These are phyloP conservation scores for Agrilus cyanescens DNA, from an alignment of 2,888 invertebrate genomes.

Conservation along the genomic window DNA sequence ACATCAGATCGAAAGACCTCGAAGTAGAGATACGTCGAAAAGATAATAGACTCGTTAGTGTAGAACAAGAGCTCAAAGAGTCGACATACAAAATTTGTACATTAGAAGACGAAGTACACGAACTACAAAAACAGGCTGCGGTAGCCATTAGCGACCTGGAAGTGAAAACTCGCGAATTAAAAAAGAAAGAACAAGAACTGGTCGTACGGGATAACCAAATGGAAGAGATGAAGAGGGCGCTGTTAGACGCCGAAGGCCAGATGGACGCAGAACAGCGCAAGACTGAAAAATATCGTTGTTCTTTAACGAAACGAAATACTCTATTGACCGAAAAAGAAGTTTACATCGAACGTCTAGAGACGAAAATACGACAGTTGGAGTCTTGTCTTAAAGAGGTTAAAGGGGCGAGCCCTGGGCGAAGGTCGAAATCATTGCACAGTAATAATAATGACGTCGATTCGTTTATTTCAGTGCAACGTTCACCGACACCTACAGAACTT, in stretches of 20 bases:
- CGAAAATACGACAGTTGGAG: constrained; percentile 26
- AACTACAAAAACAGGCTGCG: constrained; percentile 22
- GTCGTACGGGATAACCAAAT: constrained; percentile 14
- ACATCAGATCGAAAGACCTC: constrained; percentile 10
- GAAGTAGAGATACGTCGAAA: constrained; percentile 24
- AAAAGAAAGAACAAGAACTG: constrained; percentile 11
- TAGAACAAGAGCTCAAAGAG: constrained; percentile 28
- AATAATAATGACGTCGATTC: constrained; percentile 28
- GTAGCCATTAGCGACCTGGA: constrained; percentile 23
- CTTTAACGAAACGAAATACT: constrained; percentile 35
- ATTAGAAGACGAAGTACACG: constrained; percentile 12
- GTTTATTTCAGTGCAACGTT: constrained; percentile 30
- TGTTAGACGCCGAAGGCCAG: constrained; percentile 20
- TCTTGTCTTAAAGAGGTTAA: constrained; percentile 26
- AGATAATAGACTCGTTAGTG: constrained; percentile 26
- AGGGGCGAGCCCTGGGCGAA: constrained; percentile 21
- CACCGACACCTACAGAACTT: constrained; percentile 30
- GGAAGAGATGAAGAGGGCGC: constrained; percentile 19
- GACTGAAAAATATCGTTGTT: constrained; percentile 33
- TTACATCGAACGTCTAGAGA: constrained; percentile 27
- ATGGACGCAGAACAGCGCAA: constrained; percentile 37
- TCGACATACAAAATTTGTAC: constrained; percentile 23
- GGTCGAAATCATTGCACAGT: neutral
- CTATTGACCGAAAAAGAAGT: constrained; percentile 37
- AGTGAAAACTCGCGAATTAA: constrained; percentile 4